Base-by-base conservation (phyloP, 1,140 invertebrate genomes). In the Brachionus calyciflorus region DNA sequence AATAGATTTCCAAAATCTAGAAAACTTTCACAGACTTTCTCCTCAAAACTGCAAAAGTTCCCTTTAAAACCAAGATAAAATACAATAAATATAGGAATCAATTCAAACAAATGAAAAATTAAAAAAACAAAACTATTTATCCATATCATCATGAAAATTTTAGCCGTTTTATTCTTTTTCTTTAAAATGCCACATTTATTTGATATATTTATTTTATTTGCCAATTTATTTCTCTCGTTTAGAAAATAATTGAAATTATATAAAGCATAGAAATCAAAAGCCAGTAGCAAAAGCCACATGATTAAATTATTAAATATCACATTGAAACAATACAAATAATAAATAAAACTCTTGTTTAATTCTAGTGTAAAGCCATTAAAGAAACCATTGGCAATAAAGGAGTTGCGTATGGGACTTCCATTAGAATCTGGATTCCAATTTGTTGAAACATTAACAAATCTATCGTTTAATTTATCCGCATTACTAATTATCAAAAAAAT, bases 21-120 rank as follows among this genome's bases (percentile, higher is more conserved):
- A 28, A 55, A 55, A 55, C 33, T 55, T 28, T 55, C 53, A 55
- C 53, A 55, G 14, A 55, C 33, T 55, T 55, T 55, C 17, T 55
- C 53, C 33, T 24, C 28, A 21, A 28, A 14, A 14, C 33, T 24
- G 17, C 53, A 55, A 28, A 55, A 55, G 33, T 55, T 55, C 28
- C 14, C 28, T 3, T 2, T 5, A 14, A 55, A 7, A 3, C 10
- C 10, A 24, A 55, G 12, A 55, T 4, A 55, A 55, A 55, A 55
- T 0, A 55, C 33, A 55, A 55, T 28, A 14, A 55, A 26, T 10
- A 17, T 28, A 55, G 33, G 17, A 28, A 28, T 21, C 21, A 55
- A 30, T 55, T 55, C 53, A 55, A 55, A 33, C 9, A 55, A 55
- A 0, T 28, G 53, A 55, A 55, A 28, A 10, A 55, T 0, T 6